Conservation (phyloP, 2,888 invertebrate species). For the Esperia sulphurella region DNA sequence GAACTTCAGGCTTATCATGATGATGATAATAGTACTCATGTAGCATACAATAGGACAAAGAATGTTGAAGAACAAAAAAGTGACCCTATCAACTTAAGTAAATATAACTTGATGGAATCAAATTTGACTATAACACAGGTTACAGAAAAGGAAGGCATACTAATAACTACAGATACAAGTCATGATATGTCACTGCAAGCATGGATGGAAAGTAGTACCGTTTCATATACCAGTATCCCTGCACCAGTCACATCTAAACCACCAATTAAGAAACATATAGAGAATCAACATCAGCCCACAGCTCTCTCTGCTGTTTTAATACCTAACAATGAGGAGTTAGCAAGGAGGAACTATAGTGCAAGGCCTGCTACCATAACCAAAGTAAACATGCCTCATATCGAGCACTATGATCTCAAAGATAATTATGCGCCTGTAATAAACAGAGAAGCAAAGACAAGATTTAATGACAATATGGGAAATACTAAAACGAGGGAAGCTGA, state of each 20-base stretch:
- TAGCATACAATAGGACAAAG: conserved; percentile 67
- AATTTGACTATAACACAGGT: conserved; percentile 65
- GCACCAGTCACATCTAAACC: conserved; percentile 45
- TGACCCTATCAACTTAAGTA: conserved; percentile 56
- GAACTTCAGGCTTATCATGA: conserved; percentile 62
- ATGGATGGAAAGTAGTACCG: conserved; percentile 63
- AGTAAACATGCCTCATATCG: conserved; percentile 60
- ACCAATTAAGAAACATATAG: conserved; percentile 51
- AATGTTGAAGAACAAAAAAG: conserved; percentile 63
- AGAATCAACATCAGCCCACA: conserved; percentile 55
- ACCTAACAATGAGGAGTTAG: conserved; percentile 71
- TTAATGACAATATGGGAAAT: conserved; percentile 52
- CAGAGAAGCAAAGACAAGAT: conserved; percentile 64
- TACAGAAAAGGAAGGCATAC: conserved; percentile 62
- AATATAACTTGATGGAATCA: conserved; percentile 68
- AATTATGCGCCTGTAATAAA: conserved; percentile 59
- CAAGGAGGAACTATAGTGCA: conserved; percentile 45
- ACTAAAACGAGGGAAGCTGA: conserved; percentile 69
- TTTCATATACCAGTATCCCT: conserved; percentile 40
- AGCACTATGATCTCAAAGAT: conserved; percentile 49
- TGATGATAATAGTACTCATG: conserved; percentile 60
- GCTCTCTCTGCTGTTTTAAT: conserved; percentile 82
- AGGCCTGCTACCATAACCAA: conserved; percentile 69
- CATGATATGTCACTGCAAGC: conserved; percentile 66
- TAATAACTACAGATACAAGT: conserved; percentile 68